Evolutionary conservation across 1,140 invertebrate genomes (phyloP).

Genomic region (Brachionus manjavacas): DNA sequence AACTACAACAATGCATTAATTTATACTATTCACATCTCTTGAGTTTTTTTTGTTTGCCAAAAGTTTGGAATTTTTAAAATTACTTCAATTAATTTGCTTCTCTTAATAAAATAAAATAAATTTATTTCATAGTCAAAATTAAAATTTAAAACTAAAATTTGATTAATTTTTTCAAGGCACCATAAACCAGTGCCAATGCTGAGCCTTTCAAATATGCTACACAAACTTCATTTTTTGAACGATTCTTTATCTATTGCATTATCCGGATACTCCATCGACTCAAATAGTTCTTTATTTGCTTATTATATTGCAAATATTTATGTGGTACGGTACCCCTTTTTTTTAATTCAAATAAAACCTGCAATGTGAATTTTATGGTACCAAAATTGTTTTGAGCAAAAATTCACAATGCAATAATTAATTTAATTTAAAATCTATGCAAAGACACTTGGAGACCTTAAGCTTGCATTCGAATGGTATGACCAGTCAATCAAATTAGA

Average conservation of each 20-base stretch:
- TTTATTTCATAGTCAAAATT: too few species aligned
- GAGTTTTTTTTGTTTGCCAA: too few species aligned
- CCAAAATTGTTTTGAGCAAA: too few species aligned
- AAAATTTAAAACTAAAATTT: too few species aligned
- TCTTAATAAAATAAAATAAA: too few species aligned
- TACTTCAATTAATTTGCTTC: too few species aligned
- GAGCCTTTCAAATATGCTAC: conserved; percentile 25
- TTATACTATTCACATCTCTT: too few species aligned
- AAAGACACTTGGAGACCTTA: conserved; percentile 22
- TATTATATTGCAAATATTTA: conserved; percentile 33
- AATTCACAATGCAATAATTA: background rate
- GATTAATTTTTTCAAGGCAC: background rate
- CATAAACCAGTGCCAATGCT: background rate
- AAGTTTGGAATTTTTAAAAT: too few species aligned
- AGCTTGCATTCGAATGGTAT: conserved; percentile 25
- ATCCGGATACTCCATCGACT: background rate
- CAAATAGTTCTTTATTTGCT: background rate
- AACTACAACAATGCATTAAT: too few species aligned
- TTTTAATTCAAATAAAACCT: background rate
- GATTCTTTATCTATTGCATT: conserved; percentile 17
- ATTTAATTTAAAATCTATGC: background rate
- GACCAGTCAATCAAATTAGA: background rate
- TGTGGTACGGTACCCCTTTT: background rate
- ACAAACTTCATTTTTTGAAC: conserved; percentile 35
- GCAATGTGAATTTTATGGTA: too few species aligned